These are phyloP conservation scores for Sprattus sprattus DNA, from an alignment of 2,113 vertebrate species.

Conservation along the genomic window DNA sequence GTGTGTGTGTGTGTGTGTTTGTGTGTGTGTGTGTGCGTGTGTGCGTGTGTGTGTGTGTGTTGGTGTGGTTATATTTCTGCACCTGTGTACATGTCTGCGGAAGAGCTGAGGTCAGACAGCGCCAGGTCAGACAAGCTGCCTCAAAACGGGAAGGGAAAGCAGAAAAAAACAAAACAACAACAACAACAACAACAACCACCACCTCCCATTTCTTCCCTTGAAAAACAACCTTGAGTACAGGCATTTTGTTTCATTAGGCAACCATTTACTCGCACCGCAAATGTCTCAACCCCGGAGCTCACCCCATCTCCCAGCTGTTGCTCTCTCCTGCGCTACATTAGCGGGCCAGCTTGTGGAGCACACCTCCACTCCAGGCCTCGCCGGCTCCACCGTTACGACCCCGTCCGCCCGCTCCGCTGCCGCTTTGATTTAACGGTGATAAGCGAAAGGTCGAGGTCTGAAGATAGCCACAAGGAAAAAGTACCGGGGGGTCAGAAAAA, in stretches of 20 bases:
- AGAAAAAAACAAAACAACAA: neutral
- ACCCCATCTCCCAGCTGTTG: conserved; percentile 23
- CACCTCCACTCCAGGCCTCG: conserved; percentile 32
- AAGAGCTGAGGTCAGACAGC: neutral
- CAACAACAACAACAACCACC: conserved; percentile 22
- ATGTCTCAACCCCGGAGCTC: conserved; percentile 38
- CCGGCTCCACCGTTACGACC: conserved; percentile 37
- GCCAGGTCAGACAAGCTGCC: neutral
- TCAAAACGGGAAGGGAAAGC: neutral
- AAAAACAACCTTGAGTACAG: conserved; percentile 48
- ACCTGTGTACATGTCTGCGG: neutral
- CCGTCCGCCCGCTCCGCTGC: conserved; percentile 27
- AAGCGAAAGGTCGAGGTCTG: conserved; percentile 22
- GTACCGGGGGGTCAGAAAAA: neutral
- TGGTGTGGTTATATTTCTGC: neutral
- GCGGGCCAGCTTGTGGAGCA: conserved; percentile 36
- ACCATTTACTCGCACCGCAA: conserved; percentile 44
- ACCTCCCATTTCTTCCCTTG: conserved; percentile 36
- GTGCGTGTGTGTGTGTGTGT: neutral
- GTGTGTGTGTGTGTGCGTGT: neutral
- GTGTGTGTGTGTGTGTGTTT: neutral
- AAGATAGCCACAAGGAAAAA: conserved; percentile 26
- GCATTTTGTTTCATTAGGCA: conserved; percentile 49
- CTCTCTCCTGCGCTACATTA: conserved; percentile 32
- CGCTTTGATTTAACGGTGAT: conserved; percentile 39